Conservation (phyloP, 2,888 invertebrate species). For the Perizoma flavofasciatum region DNA sequence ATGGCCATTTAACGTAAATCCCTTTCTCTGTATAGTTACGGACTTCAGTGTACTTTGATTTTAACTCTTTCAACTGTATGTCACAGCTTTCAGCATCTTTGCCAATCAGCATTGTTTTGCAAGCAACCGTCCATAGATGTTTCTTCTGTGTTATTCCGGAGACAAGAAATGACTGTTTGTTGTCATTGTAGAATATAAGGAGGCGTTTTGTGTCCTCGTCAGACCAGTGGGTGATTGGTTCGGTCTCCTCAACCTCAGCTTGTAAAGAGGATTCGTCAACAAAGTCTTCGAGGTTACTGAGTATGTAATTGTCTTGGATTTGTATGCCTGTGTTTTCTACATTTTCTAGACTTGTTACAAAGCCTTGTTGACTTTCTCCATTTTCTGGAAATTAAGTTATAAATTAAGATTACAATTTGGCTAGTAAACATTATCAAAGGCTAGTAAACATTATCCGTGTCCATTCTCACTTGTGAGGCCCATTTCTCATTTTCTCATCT, state of each 20-base stretch:
- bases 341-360: constrained; percentile 55
- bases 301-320: constrained; percentile 47
- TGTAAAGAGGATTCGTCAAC: constrained; percentile 30
- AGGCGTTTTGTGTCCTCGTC: constrained; percentile 65
- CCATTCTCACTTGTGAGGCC: too few relatives aligned
- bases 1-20: constrained; percentile 54
- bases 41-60: constrained; percentile 56
- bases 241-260: constrained; percentile 13
- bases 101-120: constrained; percentile 67
- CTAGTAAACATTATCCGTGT: too few relatives aligned
- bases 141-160: constrained; percentile 58
- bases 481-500: too few relatives aligned
- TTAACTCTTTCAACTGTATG: constrained; percentile 55
- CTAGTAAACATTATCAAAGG: too few relatives aligned
- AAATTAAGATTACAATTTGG: too few relatives aligned
- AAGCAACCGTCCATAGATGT: constrained; percentile 72
- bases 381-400: constrained; percentile 53
- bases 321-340: constrained; percentile 49
- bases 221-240: constrained; percentile 49
- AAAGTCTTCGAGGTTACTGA: constrained; percentile 47
- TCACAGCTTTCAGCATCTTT: constrained; percentile 64
- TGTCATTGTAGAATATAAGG: constrained; percentile 71
- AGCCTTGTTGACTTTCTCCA: constrained; percentile 54
- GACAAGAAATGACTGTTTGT: constrained; percentile 63
- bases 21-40: constrained; percentile 53